phyloP scores from a whole-genome alignment of 2,888 invertebrate species.

The Callimorpha dominula region DNA sequence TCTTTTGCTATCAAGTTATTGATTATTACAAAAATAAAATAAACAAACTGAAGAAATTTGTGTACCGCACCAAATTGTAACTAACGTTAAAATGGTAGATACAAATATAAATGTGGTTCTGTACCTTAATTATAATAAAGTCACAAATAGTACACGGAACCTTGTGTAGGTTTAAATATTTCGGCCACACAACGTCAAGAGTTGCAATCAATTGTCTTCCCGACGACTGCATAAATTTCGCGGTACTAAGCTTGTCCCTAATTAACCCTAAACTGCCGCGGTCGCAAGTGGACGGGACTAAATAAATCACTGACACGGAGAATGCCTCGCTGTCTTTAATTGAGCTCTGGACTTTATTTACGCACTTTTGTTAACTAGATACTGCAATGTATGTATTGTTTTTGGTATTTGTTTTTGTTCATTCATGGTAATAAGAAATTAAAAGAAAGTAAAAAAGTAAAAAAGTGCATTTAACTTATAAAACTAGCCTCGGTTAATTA shows the following conservation, averaged over 20 bases:
- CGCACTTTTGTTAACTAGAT: conserved; percentile 47
- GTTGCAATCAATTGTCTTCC: conserved; percentile 70
- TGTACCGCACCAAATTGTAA: too few relatives aligned
- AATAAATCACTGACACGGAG: conserved; percentile 73
- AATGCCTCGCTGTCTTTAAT: conserved; percentile 71
- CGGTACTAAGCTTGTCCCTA: conserved; percentile 73
- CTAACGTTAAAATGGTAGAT: too few relatives aligned
- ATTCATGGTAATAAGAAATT: too few relatives aligned
- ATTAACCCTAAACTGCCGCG: conserved; percentile 80
- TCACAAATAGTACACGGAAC: conserved; percentile 32
- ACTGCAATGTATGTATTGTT: neutral
- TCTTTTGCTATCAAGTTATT: too few relatives aligned
- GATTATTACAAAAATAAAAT: too few relatives aligned
- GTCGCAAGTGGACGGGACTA: conserved; percentile 46
- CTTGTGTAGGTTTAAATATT: conserved; percentile 42
- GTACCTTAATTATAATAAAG: neutral
- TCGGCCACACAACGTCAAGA: conserved; percentile 55
- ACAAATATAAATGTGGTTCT: neutral
- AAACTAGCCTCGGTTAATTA: too few relatives aligned
- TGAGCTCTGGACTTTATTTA: conserved; percentile 61
- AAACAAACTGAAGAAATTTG: too few relatives aligned
- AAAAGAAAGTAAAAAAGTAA: too few relatives aligned
- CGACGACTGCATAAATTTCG: conserved; percentile 71
- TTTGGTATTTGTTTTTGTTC: too few relatives aligned
- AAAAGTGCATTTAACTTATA: too few relatives aligned